A percentile compares a stretch with the other conserved stretches of the same genome.
Evolutionary conservation across 2,797 vertebrate species (phyloP).

Genomic region (Danio aesculapii): DNA sequence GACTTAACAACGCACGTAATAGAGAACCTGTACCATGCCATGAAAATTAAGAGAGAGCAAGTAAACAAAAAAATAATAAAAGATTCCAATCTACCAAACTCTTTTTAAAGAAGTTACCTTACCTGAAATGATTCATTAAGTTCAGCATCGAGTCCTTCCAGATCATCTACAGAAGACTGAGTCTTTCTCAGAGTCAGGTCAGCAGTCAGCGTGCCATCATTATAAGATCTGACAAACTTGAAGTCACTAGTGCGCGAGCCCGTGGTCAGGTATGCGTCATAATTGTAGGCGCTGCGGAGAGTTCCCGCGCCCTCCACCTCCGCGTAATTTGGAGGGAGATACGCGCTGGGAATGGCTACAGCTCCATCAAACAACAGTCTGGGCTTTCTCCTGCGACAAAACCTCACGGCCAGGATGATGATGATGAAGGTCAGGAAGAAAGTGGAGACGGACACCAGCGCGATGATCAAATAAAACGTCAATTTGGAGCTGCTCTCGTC

Average conservation of each 20-base stretch:
- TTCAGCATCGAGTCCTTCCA: neutral
- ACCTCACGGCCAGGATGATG: slow-evolving; percentile 57
- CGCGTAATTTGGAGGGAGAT: too few relatives aligned
- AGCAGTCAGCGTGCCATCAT: slow-evolving; percentile 39
- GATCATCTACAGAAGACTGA: too few relatives aligned
- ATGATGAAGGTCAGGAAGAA: too few relatives aligned
- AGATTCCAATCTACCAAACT: too few relatives aligned
- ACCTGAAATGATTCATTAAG: neutral
- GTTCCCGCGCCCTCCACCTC: too few relatives aligned
- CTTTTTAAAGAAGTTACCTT: neutral
- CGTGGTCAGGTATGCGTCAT: slow-evolving; percentile 72
- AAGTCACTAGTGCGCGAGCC: slow-evolving; percentile 67
- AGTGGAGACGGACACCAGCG: too few relatives aligned
- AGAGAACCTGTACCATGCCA: too few relatives aligned
- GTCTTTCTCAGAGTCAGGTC: slow-evolving; percentile 37
- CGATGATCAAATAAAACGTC: too few relatives aligned
- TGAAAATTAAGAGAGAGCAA: too few relatives aligned
- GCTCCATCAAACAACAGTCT: slow-evolving; percentile 49
- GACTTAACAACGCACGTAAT: too few relatives aligned
- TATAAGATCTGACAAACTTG: slow-evolving; percentile 66
- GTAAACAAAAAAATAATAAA: too few relatives aligned
- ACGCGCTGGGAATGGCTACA: slow-evolving; percentile 1
- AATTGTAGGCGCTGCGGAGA: slow-evolving; percentile 62
- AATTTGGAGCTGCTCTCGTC: slow-evolving; percentile 56
- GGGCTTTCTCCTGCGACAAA: slow-evolving; percentile 53